These are phyloP conservation scores for Leptobrachium leishanense DNA, from an alignment of 2,113 vertebrate species.

Conservation along the genomic window DNA sequence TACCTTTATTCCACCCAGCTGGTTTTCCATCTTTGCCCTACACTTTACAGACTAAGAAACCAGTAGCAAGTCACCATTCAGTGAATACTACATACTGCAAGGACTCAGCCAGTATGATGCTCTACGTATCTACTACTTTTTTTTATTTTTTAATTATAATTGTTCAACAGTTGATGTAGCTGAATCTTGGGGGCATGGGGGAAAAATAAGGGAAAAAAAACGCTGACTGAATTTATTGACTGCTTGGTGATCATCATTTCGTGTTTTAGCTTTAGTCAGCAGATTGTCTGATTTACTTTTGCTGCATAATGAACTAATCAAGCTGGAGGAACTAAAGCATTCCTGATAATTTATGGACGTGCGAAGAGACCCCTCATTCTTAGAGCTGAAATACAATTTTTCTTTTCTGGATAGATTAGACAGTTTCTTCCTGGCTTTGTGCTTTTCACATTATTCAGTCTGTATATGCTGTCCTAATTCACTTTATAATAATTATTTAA, in stretches of 20 bases:
- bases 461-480: background rate
- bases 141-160: no score
- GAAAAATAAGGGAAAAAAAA: background rate
- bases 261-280: conserved; percentile 32
- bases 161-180: background rate
- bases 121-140: no score
- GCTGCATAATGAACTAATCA: conserved; percentile 27
- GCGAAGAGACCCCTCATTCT: background rate
- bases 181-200: background rate
- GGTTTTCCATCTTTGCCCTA: no score
- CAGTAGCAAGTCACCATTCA: no score
- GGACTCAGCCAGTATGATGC: no score
- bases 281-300: conserved; percentile 14
- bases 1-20: no score
- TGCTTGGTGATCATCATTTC: conserved; percentile 13
- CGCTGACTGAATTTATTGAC: conserved; percentile 15
- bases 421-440: background rate
- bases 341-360: conserved; percentile 30
- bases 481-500: background rate
- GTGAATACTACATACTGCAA: no score
- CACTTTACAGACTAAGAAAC: no score
- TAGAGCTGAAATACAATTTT: background rate
- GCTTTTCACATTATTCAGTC: conserved; percentile 3
- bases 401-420: background rate
- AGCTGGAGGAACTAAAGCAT: background rate